These are phyloP conservation scores for Premnoplex brunnescens DNA, from an alignment of 2,797 vertebrate genomes.

Conservation along the genomic window DNA sequence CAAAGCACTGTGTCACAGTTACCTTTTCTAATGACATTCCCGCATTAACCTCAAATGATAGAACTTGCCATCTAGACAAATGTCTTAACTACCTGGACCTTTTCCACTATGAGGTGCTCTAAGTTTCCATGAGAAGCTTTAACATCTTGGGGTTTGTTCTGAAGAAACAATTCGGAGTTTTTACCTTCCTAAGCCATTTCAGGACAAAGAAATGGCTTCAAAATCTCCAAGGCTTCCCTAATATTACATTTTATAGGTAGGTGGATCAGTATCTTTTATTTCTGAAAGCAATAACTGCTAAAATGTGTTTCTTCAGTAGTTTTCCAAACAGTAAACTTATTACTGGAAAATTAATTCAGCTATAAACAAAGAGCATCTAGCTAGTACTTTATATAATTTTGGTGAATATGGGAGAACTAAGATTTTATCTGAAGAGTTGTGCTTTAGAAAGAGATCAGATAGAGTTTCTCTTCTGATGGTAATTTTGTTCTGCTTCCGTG, in stretches of 20 bases:
- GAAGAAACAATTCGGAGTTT: not conserved
- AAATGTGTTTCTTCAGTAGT: not conserved
- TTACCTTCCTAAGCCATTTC: not conserved
- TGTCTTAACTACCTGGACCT: not conserved
- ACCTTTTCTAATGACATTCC: not conserved
- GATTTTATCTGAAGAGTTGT: not conserved
- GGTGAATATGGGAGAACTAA: not conserved
- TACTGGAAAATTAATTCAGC: not conserved
- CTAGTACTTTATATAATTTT: not conserved
- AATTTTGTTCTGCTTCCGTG: not conserved
- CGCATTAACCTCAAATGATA: not conserved
- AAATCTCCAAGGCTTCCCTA: not conserved
- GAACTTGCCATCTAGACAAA: not conserved
- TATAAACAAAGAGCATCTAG: not conserved
- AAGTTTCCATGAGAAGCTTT: not conserved
- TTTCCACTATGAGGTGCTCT: not conserved
- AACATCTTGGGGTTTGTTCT: not conserved
- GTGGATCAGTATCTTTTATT: not conserved
- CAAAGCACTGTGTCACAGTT: not conserved
- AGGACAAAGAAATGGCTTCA: not conserved
- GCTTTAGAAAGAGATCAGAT: not conserved
- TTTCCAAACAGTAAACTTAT: not conserved
- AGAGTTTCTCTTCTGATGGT: not conserved
- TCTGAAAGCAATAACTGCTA: not conserved
- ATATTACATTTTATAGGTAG: slow-evolving; percentile 5